Evolutionary conservation across 1,140 invertebrate species (phyloP), one percentile per base, ranked within the genome.

Genomic region (Aculops lycopersici): DNA sequence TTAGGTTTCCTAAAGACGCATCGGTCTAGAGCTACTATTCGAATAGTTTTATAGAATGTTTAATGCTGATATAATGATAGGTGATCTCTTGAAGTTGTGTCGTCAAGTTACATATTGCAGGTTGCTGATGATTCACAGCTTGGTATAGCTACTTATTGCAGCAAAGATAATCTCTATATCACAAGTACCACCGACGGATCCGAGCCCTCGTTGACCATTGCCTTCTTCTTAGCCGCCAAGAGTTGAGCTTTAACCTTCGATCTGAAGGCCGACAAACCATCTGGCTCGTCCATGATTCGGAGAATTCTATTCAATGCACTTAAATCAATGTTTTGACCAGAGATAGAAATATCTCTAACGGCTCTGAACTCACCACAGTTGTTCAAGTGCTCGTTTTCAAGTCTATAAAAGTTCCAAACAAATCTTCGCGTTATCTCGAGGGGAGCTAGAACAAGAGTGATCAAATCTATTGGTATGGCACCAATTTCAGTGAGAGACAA

Each of bases 291-390:
- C 84, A 94, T 94, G 78, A 90, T 86, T 5, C 75, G 66, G 14
- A 88, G 57, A 43, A 92, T 79, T 49, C 76, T 66, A 1, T 67
- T 70, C 56, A 86, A 78, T 62, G 88, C 80, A 3, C 74, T 83
- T 40, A 76, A 74, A 58, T 88, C 80, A 15, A 94, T 69, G 0
- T 88, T 88, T 31, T 31, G 24, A n/a, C 24, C 24, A 8, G 83
- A 83, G 17, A 98, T 83, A 0, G 81, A 90, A 45, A 98, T 97
- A 55, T 98, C 90, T 16, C 90, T 59, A 0, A 97, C 88, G 3
- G 90, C 90, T 53, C 90, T 65, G 63, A 97, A 98, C 62, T 95
- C 84, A 59, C 88, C 88, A 61, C 88, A 95, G 61, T 97, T 98
- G 60, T 98, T 98, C 5, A 97, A 61, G 50, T 97, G 90, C 52